phyloP scores from a whole-genome alignment of 2,797 vertebrate species.

The Ctenopoma multispine region DNA sequence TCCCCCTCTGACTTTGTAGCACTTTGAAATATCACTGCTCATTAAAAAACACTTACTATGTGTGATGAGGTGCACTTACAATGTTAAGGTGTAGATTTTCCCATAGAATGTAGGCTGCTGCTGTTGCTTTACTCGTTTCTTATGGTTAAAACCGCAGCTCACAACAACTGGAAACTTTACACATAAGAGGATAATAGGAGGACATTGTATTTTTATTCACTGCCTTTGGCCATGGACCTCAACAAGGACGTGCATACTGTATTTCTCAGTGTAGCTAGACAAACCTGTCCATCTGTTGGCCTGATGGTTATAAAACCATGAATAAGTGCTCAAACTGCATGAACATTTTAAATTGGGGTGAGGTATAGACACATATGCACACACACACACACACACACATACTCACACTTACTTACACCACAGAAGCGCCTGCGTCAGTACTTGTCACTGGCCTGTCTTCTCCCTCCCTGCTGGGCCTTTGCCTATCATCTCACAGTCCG shows the following conservation, averaged over 20 bases:
- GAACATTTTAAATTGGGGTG: slow-evolving; percentile 77
- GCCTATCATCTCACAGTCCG: slow-evolving; percentile 48
- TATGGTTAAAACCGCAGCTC: slow-evolving; percentile 1
- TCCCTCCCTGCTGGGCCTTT: slow-evolving; percentile 19
- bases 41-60: slow-evolving; percentile 39
- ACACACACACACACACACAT: not conserved
- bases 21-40: slow-evolving; percentile 33
- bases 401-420: not conserved
- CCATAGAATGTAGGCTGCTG: not conserved
- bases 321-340: slow-evolving; percentile 72
- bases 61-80: slow-evolving; percentile 24
- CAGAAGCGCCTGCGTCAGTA: slow-evolving; percentile 37
- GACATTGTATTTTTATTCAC: not conserved
- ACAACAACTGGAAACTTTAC: slow-evolving; percentile 18
- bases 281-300: slow-evolving; percentile 49
- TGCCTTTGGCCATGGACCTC: slow-evolving; percentile 17
- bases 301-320: slow-evolving; percentile 55
- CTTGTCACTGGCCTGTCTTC: slow-evolving; percentile 53
- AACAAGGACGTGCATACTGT: not conserved
- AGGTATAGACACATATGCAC: slow-evolving; percentile 2
- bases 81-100: not conserved
- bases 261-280: slow-evolving; percentile 16
- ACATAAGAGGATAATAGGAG: not conserved
- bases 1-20: slow-evolving; percentile 22
- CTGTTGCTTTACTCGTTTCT: slow-evolving; percentile 2